Base-by-base conservation (phyloP, 2,797 vertebrate species). In the Gymnodraco acuticeps region DNA sequence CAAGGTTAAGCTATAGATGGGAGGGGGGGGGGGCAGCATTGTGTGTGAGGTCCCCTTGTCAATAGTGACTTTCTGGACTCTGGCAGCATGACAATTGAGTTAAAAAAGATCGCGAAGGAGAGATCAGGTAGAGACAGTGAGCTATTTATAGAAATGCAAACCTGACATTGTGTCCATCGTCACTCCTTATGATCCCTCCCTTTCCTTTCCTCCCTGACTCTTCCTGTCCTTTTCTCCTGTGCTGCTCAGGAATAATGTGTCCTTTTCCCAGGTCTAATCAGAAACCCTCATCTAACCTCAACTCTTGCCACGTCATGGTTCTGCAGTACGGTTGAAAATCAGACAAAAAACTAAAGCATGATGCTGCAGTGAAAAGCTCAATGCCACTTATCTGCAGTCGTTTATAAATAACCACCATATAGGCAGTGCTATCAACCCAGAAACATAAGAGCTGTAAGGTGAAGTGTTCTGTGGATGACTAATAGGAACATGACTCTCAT, bases 81-180 rank as follows among this genome's bases (percentile, higher is more conserved):
- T 23, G 48, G 38, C 58, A 4, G 54, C 10, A 8, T 63, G 64
- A 55, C 31, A 50, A 71, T 33, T 51, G 33, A 27, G 66, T 70
- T 74, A 65, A 67, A 60, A 83, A 55, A 47, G 45, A n/a, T 4
- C 48, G 51, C 8, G 20, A 66, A 41, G 14, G 10, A 70, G 54
- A 51, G 65, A 70, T 82, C 56, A 66, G 64, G 81, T 61, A 45
- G 75, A 60, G 47, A 62, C 51, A 56, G 19, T 0, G 23, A 15
- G 68, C 72, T 89, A 87, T 89, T 88, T 89, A 86, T 86, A 87
- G 85, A 84, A 80, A 75, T 6, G 11, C 47, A 80, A 64, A 50
- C 46, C 56, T 69, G 65, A 70, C 41, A 43, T 48, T 78, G 60
- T 67, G 69, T 52, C 54, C 14, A 23, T 50, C 16, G 4, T 17